Evolutionary conservation across 1,140 invertebrate species (phyloP), one percentile per base, ranked within the genome.

Genomic region (Homalodisca vitripennis): DNA sequence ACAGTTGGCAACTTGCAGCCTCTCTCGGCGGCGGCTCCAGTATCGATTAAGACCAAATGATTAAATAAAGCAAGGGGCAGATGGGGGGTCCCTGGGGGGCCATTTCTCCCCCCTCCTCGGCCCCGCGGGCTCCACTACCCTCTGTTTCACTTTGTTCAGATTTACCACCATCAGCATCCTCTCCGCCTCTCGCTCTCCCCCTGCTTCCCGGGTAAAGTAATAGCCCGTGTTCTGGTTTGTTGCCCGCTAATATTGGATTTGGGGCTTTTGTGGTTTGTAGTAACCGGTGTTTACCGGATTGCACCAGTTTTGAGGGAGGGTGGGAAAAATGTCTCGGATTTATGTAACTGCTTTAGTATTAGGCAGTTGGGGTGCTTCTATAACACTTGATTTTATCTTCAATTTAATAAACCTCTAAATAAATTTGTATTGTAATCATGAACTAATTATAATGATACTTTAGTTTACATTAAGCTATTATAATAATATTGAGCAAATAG

Each of bases 31-130:
- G 65, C 51, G 27, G 64, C 46, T 66, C 24, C 27, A 68, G 57
- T 69, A 69, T 69, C 68, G 68, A 69, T 69, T 69, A 69, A 48
- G 55, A 64, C 53, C 26, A 41, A 69, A 69, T 69, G 68, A 69
- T 69, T 69, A 69, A 69, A 69, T 69, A 69, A 69, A 69, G 26
- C 68, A 22, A 24, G 32, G 60, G 68, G 27, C 34, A 69, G 67
- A 63, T 62, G 68, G 68, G 32, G 68, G 12, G 68, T 48, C 68
- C 34, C 68, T 26, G 3, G 68, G 57, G 68, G 55, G 57, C 60
- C 68, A 69, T 69, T 60, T 60, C 60, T 20, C 3, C 55, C 68
- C 68, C 68, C 24, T 13, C 68, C 32, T 22, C 63, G 34, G 6
- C 67, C 14, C 26, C 22, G 24, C n/a, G 26, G 41, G 34, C 2